These are phyloP conservation scores for Entosphenus tridentatus DNA, from an alignment of 2,113 vertebrate genomes.

Conservation along the genomic window DNA sequence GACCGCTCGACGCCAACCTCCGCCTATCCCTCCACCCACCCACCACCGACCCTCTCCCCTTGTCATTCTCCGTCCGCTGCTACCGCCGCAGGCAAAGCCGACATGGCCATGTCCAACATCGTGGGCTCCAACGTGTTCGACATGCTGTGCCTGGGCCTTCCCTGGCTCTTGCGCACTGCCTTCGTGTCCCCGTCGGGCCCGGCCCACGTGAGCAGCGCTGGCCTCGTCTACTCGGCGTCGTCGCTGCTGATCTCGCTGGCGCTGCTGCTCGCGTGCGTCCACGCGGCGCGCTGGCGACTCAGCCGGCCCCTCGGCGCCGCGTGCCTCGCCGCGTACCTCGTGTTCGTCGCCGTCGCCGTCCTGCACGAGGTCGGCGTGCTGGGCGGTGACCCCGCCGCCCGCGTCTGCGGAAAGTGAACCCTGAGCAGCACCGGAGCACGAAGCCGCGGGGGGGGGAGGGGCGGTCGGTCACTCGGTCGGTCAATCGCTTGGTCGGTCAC, in stretches of 20 bases:
- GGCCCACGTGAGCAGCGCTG: slow-evolving; percentile 55
- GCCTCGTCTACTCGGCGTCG: slow-evolving; percentile 47
- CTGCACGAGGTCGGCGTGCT: slow-evolving; percentile 79
- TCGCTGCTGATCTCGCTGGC: slow-evolving; percentile 57
- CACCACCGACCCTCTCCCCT: background rate
- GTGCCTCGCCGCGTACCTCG: slow-evolving; percentile 46
- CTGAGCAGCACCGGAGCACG: too few relatives aligned
- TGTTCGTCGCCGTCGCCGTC: slow-evolving; percentile 50
- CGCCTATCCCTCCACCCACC: too few relatives aligned
- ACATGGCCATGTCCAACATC: slow-evolving; percentile 97
- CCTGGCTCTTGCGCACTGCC: slow-evolving; percentile 79
- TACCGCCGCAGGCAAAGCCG: slow-evolving; percentile 51
- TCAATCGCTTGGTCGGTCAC: too few relatives aligned
- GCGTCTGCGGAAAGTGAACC: background rate
- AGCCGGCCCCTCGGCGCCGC: slow-evolving; percentile 55
- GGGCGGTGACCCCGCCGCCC: slow-evolving; percentile 41
- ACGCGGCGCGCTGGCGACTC: slow-evolving; percentile 68
- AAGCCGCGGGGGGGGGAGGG: too few relatives aligned
- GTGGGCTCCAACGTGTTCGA: slow-evolving; percentile 94
- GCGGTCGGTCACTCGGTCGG: too few relatives aligned
- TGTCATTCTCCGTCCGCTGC: background rate
- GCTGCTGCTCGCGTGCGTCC: slow-evolving; percentile 53
- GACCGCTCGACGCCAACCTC: too few relatives aligned
- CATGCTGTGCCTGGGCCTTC: slow-evolving; percentile 71
- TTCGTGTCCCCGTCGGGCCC: slow-evolving; percentile 44